Evolutionary conservation across 1,140 invertebrate genomes (phyloP).

Genomic region (Oreohelix idahoensis): DNA sequence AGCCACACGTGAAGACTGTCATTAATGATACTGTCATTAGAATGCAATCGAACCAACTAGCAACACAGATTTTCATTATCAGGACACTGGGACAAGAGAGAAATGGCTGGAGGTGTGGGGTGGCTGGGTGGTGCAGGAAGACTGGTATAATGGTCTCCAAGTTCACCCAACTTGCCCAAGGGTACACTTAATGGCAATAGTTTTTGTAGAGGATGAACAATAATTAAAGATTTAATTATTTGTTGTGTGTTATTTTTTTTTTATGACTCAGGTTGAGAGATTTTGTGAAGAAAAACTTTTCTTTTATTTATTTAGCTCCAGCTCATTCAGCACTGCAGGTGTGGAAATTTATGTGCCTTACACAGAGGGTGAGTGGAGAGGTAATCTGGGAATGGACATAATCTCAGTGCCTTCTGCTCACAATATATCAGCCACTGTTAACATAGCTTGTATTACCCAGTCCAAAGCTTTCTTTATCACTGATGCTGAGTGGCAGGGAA

Average conservation of each 20-base stretch:
- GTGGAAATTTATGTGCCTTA: conserved; percentile 65
- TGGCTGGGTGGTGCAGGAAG: background rate
- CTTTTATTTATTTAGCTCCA: conserved; percentile 55
- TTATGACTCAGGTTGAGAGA: too few species aligned
- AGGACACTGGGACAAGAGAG: background rate
- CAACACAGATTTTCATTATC: background rate
- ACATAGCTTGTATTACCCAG: conserved; percentile 72
- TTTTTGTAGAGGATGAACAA: too few species aligned
- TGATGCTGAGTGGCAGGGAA: conserved; percentile 74
- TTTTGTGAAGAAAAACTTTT: too few species aligned
- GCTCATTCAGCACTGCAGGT: conserved; percentile 55
- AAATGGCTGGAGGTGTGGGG: background rate
- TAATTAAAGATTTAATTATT: too few species aligned
- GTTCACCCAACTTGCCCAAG: too few species aligned
- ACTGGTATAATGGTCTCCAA: too few species aligned
- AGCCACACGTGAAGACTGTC: background rate
- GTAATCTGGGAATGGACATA: conserved; percentile 68
- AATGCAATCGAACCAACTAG: background rate
- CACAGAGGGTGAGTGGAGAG: conserved; percentile 73
- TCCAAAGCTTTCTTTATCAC: conserved; percentile 73
- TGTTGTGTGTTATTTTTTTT: too few species aligned
- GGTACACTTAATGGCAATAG: too few species aligned
- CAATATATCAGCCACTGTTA: conserved; percentile 56
- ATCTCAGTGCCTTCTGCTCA: conserved; percentile 60
- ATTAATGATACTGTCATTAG: background rate